A percentile compares a stretch with the other conserved stretches of the same genome.
phyloP scores from a whole-genome alignment of 2,888 invertebrate species.

The Volucella inflata region DNA sequence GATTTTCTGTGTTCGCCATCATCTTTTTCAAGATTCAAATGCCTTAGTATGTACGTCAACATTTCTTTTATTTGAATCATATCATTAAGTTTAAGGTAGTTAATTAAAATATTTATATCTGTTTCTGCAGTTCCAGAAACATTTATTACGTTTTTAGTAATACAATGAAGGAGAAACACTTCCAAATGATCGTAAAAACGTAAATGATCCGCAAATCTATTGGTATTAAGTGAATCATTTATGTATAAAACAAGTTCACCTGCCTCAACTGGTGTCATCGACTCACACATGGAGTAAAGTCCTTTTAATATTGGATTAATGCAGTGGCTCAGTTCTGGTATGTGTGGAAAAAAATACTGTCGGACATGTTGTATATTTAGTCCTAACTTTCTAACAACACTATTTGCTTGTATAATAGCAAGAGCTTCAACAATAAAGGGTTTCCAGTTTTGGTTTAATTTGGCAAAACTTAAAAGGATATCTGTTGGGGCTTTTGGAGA shows the following conservation, averaged over 20 bases:
- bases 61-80: conserved; percentile 77
- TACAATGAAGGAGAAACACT: conserved; percentile 81
- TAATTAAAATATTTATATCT: conserved; percentile 79
- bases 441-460: conserved; percentile 82
- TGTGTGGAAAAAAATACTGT: conserved; percentile 81
- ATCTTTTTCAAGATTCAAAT: conserved; percentile 34
- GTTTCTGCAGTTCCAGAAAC: conserved; percentile 77
- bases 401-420: conserved; percentile 83
- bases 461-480: conserved; percentile 79
- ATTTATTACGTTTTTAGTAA: conserved; percentile 78
- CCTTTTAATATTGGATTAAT: conserved; percentile 84
- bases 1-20: conserved; percentile 9
- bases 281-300: conserved; percentile 84
- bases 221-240: conserved; percentile 74
- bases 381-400: conserved; percentile 83
- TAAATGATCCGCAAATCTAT: conserved; percentile 76
- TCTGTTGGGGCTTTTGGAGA: conserved; percentile 63
- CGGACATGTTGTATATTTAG: conserved; percentile 79
- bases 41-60: conserved; percentile 77
- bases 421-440: conserved; percentile 85
- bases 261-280: conserved; percentile 80
- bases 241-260: conserved; percentile 77
- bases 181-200: conserved; percentile 81
- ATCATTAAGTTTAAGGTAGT: conserved; percentile 80
- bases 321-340: conserved; percentile 80